phyloP scores from a whole-genome alignment of 2,888 invertebrate species.

The Druceiella hillmani region DNA sequence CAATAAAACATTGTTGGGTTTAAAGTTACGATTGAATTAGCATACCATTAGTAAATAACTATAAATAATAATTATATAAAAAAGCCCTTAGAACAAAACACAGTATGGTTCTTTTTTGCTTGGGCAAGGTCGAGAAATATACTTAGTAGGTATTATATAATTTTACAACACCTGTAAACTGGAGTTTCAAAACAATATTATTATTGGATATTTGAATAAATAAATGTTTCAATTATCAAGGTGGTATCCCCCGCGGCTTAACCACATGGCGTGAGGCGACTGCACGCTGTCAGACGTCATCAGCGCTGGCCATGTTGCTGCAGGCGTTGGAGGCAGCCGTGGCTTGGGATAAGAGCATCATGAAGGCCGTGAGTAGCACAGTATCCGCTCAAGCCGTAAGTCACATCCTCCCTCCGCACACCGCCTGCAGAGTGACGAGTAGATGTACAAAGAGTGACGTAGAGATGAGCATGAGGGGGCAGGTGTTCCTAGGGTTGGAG shows the following conservation, averaged over 20 bases:
- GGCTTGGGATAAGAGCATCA: conserved; percentile 98
- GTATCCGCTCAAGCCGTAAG: not conserved
- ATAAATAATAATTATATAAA: too few species aligned
- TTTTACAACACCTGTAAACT: not conserved
- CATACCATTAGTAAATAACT: too few species aligned
- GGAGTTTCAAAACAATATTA: not conserved
- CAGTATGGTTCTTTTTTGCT: too few species aligned
- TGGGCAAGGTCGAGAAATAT: not conserved
- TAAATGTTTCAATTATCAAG: conserved; percentile 15
- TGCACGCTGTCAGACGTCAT: conserved; percentile 74
- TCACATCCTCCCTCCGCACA: conserved; percentile 12
- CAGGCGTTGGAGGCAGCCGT: conserved; percentile 88
- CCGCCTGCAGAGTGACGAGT: too few species aligned
- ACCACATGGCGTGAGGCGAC: conserved; percentile 89
- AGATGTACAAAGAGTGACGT: too few species aligned
- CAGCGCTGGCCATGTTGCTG: conserved; percentile 86
- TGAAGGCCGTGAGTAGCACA: conserved; percentile 88
- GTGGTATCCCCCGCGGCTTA: conserved; percentile 70
- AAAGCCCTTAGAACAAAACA: too few species aligned
- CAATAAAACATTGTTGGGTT: too few species aligned
- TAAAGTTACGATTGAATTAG: too few species aligned
- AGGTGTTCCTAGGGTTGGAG: too few species aligned
- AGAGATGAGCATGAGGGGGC: too few species aligned
- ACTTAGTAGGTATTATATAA: too few species aligned
- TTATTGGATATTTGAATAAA: not conserved